A percentile compares a stretch with the other conserved stretches of the same genome.
phyloP scores from a whole-genome alignment of 64 coral and sea anemone genomes.

The Pocillopora verrucosa region DNA sequence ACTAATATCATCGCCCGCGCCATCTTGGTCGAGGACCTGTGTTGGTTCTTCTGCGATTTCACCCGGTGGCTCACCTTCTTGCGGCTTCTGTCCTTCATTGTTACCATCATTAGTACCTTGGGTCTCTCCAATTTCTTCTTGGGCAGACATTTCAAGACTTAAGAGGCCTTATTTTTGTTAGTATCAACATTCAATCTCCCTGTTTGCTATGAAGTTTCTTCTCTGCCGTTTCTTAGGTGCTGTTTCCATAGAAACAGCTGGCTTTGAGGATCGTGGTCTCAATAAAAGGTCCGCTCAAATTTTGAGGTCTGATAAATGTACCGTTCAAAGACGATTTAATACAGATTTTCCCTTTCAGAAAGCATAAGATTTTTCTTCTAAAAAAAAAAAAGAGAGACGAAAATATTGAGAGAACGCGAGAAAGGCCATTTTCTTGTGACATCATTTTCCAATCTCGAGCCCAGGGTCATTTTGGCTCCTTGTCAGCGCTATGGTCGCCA shows the following conservation, averaged over 20 bases:
- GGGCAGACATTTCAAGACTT: not conserved
- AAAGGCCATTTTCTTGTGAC: too few species aligned
- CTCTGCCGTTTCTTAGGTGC: not conserved
- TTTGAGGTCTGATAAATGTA: not conserved
- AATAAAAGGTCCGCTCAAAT: not conserved
- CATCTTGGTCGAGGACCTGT: not conserved
- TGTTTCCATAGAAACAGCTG: constrained; percentile 51
- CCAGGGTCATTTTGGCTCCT: too few species aligned
- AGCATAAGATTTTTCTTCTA: too few species aligned
- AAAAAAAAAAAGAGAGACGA: not conserved
- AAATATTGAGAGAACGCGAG: too few species aligned
- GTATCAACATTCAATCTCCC: not conserved
- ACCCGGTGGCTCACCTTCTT: not conserved
- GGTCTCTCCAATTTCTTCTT: not conserved
- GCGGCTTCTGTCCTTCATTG: not conserved
- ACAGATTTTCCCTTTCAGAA: too few species aligned
- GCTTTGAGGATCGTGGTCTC: not conserved
- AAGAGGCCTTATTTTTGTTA: not conserved
- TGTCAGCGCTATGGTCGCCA: too few species aligned
- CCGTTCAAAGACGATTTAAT: not conserved
- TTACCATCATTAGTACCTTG: constrained; percentile 1
- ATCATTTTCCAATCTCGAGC: too few species aligned
- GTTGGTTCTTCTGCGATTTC: not conserved
- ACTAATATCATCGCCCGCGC: not conserved
- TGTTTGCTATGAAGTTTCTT: not conserved